Base-by-base conservation (phyloP, 2,888 invertebrate species). In the Seira sanloemensis region DNA sequence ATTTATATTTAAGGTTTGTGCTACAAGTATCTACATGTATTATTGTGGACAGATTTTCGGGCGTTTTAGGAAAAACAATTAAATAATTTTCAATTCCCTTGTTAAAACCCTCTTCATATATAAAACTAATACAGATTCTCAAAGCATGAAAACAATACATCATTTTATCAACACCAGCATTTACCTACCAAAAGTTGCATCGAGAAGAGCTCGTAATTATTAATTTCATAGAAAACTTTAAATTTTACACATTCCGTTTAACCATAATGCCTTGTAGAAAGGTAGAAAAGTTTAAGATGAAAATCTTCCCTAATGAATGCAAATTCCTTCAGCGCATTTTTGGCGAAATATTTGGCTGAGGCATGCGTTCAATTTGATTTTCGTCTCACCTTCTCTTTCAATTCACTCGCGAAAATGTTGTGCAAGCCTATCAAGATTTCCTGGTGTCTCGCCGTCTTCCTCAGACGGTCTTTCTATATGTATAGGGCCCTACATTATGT, bases 311-410 rank as follows among this genome's bases (percentile, higher is more conserved):
- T 50, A 71, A 71, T 21, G 71, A 71, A 9, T 50, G 71, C 50
- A 50, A 71, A 71, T 71, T 71, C 71, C 71, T 71, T 2, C n/a
- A 5, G n/a, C 23, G 71, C 21, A 71, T 71, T 71, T 71, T 50
- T 23, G 5, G 50, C 50, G 46, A 46, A 21, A 21, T 25, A 46
- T 71, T 23, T 21, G 9, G 0, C 12, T 7, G 37, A 37, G 5
- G 21, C 9, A 18, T 69, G 9, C 37, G 26, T 27, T 21, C 7
- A 37, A 12, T n/a, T 18, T 37, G 18, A 2, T 21, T 23, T 71
- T 27, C 69, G 37, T 69, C 69, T 69, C 69, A 69, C 69, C 69
- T 69, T 69, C 37, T 37, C 37, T 71, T 46, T 37, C 37, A 71
- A 37, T 71, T 71, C 21, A 71, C 46, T 21, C 46, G 69, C 12